A percentile compares a stretch with the other conserved stretches of the same genome.
These are phyloP conservation scores for Dastarcus helophoroides DNA, from an alignment of 2,888 invertebrate genomes.

Conservation along the genomic window DNA sequence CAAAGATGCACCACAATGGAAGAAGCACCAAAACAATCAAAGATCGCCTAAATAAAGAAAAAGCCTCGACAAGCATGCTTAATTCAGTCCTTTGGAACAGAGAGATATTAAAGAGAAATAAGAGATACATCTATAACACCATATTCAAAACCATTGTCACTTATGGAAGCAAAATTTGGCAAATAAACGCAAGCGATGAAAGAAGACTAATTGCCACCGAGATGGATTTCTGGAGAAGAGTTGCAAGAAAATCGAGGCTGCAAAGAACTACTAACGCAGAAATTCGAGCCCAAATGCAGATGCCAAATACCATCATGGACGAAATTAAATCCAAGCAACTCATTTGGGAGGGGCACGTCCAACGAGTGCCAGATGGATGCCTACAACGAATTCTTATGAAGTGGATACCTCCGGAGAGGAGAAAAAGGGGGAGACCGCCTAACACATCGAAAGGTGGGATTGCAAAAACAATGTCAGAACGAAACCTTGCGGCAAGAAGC, in stretches of 20 bases:
- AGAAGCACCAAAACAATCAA: constrained; percentile 2
- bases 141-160: constrained; percentile 3
- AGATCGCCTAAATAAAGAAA: constrained; percentile 1
- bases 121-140: constrained; percentile 3
- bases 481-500: neutral
- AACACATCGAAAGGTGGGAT: neutral
- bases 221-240: constrained; percentile 6
- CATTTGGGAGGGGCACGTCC: constrained; percentile 4
- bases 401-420: neutral
- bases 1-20: constrained; percentile 2
- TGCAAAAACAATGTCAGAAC: neutral
- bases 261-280: constrained; percentile 3
- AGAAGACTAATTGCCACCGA: constrained; percentile 2
- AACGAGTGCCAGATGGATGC: constrained; percentile 1
- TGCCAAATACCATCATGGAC: constrained; percentile 2
- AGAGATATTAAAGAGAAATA: neutral
- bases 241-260: constrained; percentile 3
- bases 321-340: constrained; percentile 3
- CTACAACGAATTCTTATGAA: constrained; percentile 3
- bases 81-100: constrained; percentile 2
- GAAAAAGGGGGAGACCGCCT: neutral
- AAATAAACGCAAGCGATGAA: neutral
- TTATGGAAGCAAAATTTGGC: constrained; percentile 6
- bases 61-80: neutral
- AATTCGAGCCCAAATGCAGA: constrained; percentile 2